Percentiles rank a stretch among this genome's conserved stretches.
Evolutionary conservation across 2,113 vertebrate species (phyloP).

Genomic region (Petroica traversi): DNA sequence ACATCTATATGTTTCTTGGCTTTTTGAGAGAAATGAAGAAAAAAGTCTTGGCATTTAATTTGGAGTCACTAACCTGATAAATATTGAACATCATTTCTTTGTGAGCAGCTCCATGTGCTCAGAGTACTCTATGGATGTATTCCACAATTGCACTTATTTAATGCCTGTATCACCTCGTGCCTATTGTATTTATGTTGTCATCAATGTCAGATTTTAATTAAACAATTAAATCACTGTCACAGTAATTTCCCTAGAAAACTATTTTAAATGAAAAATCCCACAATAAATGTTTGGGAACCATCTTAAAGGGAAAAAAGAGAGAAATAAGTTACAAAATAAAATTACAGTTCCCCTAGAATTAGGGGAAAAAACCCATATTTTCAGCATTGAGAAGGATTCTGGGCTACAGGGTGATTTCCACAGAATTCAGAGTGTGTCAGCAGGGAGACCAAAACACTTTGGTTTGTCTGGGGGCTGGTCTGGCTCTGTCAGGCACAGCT

Average conservation of each 20-base stretch:
- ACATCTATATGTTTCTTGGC: constrained; percentile 21
- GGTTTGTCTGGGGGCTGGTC: not conserved
- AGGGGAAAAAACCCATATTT: not conserved
- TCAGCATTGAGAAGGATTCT: not conserved
- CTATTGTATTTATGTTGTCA: constrained; percentile 51
- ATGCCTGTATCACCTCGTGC: constrained; percentile 16
- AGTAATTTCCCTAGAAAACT: constrained; percentile 58
- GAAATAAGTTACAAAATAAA: constrained; percentile 34
- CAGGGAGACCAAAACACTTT: not conserved
- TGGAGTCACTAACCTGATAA: constrained; percentile 60
- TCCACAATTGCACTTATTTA: constrained; percentile 31
- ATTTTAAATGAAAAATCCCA: constrained; percentile 60
- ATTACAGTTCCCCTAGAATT: not conserved
- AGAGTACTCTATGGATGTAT: not conserved
- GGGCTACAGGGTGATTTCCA: not conserved
- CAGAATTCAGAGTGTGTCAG: not conserved
- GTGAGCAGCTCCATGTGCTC: constrained; percentile 5
- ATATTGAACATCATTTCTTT: constrained; percentile 65
- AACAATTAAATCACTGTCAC: constrained; percentile 64
- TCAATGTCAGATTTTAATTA: constrained; percentile 67
- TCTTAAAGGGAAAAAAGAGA: not conserved
- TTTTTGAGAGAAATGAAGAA: constrained; percentile 52
- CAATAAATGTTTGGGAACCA: constrained; percentile 50
- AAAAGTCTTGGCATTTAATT: constrained; percentile 68
- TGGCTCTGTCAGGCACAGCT: not conserved